Evolutionary conservation across 2,888 invertebrate genomes (phyloP).

Genomic region (Chrysotoxum bicinctum): DNA sequence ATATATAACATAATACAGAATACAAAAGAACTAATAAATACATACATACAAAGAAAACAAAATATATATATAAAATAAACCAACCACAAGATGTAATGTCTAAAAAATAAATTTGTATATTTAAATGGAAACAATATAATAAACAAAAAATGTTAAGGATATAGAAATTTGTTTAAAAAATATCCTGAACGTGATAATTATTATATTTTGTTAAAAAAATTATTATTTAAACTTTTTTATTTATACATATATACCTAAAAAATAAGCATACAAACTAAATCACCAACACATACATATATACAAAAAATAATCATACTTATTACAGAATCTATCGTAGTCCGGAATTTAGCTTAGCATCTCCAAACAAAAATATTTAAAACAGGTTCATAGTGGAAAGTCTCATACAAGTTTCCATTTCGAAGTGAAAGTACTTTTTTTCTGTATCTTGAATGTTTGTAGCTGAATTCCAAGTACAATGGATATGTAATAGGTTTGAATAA

Average conservation of each 20-base stretch:
- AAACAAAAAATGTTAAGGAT: constrained; percentile 73
- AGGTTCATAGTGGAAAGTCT: neutral
- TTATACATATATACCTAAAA: constrained; percentile 33
- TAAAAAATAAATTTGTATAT: constrained; percentile 41
- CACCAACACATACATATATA: constrained; percentile 17
- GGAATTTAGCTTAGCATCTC: neutral
- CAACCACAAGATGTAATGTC: constrained; percentile 11
- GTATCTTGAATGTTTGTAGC: neutral
- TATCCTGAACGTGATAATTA: constrained; percentile 73
- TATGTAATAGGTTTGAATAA: neutral
- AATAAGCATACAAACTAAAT: constrained; percentile 22
- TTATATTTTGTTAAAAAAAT: constrained; percentile 47
- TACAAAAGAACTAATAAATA: neutral
- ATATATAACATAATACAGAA: constrained; percentile 1
- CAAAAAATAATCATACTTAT: neutral
- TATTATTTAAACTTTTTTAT: constrained; percentile 44
- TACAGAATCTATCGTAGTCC: neutral
- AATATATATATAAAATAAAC: constrained; percentile 4
- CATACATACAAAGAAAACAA: neutral
- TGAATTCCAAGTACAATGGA: neutral
- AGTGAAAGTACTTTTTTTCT: neutral
- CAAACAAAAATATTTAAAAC: neutral
- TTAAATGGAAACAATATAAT: constrained; percentile 34
- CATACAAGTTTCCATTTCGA: neutral
- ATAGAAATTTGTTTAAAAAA: constrained; percentile 77